Conservation (phyloP, 2,797 vertebrate genomes). For the Gouania willdenowi region DNA sequence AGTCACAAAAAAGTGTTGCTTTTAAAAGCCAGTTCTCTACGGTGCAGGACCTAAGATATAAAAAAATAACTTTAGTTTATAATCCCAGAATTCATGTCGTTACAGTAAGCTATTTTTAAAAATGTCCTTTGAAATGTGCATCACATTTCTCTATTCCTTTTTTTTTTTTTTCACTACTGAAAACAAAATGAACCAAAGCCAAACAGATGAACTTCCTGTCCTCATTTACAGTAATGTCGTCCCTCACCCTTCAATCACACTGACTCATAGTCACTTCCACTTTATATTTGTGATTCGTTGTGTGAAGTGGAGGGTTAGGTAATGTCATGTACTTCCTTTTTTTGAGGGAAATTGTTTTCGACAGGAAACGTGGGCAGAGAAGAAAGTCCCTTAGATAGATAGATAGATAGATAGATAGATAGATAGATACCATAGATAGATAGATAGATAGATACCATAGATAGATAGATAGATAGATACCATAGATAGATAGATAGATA, state of each 20-base stretch:
- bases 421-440: not conserved
- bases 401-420: not conserved
- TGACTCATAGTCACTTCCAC: constrained; percentile 16
- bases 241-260: not conserved
- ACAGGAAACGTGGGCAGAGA: constrained; percentile 27
- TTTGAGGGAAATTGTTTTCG: constrained; percentile 27
- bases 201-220: not conserved
- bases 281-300: constrained; percentile 11
- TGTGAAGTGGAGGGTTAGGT: not conserved
- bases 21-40: too few species aligned
- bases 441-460: too few species aligned
- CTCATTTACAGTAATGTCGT: not conserved
- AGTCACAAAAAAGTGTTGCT: too few species aligned
- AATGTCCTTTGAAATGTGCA: too few species aligned
- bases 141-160: too few species aligned
- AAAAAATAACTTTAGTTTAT: too few species aligned
- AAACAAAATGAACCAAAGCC: not conserved
- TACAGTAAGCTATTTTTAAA: too few species aligned
- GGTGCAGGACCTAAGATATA: too few species aligned
- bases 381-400: constrained; percentile 13
- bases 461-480: too few species aligned
- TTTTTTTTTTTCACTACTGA: too few species aligned
- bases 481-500: not conserved
- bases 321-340: constrained; percentile 20
- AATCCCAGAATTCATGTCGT: too few species aligned